Base-by-base conservation (phyloP, 2,888 invertebrate genomes). In the Drosophila parthenogenetica region DNA sequence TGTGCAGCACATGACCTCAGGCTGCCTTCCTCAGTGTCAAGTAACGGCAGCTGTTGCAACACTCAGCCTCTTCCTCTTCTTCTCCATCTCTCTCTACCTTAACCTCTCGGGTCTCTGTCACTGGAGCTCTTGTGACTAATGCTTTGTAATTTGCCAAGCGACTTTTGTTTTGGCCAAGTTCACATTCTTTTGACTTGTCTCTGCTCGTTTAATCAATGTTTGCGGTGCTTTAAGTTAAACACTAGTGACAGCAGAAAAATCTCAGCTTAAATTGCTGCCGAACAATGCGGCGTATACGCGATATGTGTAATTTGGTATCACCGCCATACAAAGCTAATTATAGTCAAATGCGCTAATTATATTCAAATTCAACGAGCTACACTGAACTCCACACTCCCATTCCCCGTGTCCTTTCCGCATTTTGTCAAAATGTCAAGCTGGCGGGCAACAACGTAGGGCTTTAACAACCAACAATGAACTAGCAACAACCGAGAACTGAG, bases 381-480 rank as follows among this genome's bases (percentile, higher is more conserved):
- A n/a, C 5, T 3, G 19, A 55, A 19, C 32, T 17, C 19, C 13
- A 2, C 8, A 8, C 8, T 29, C 35, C 35, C 35, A 13, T 49
- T 3, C 57, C 67, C 25, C 25, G 25, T 29, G 29, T 29, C 29
- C 46, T 59, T 64, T 62, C 69, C 66, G 59, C 79, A 61, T 85
- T 81, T 82, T 84, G 82, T 84, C 79, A 67, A 68, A 79, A 79
- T 81, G 85, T 84, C 83, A 83, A 83, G 53, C 65, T 37, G 16
- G 39, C 53, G 42, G 54, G 73, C 65, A 75, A 70, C 79, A 69
- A 35, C 35, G 77, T 60, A 74, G 77, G 70, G 65, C 73, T 69
- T 22, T 46, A 75, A 40, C 49, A 61, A 49, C 29, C 35, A 66
- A 32, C 53, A 77, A 32, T 46, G 59, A 37, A 13, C 53, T 22